phyloP scores from a whole-genome alignment of 2,888 invertebrate species.

The Lobophora halterata region DNA sequence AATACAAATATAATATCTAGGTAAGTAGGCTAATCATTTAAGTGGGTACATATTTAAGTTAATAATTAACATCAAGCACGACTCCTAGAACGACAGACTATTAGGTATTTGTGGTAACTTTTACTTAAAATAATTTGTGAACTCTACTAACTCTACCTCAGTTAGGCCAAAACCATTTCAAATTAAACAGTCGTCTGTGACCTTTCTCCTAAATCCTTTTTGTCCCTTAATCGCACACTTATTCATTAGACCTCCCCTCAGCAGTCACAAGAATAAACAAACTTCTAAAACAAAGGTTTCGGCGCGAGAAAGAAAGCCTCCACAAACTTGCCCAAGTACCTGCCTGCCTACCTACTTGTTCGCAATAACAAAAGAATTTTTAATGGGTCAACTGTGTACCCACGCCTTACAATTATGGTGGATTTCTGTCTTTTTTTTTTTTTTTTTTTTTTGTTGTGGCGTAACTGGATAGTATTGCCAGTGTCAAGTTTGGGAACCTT shows the following conservation, averaged over 20 bases:
- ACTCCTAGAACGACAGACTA: too few relatives aligned
- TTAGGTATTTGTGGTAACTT: too few relatives aligned
- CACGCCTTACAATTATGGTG: constrained; percentile 24
- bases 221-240: constrained; percentile 41
- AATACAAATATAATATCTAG: too few relatives aligned
- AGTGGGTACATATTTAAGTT: too few relatives aligned
- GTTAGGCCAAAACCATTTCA: constrained; percentile 19
- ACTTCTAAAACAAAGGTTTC: constrained; percentile 42
- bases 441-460: too few relatives aligned
- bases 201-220: constrained; percentile 41
- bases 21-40: too few relatives aligned
- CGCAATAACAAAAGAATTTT: constrained; percentile 31
- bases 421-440: constrained; percentile 16
- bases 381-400: constrained; percentile 33
- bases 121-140: constrained; percentile 13
- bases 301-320: constrained; percentile 36
- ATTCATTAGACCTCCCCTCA: constrained; percentile 41
- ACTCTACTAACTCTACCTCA: constrained; percentile 11
- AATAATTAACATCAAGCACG: too few relatives aligned
- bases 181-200: constrained; percentile 30
- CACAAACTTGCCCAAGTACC: constrained; percentile 28
- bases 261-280: constrained; percentile 42
- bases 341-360: constrained; percentile 24
- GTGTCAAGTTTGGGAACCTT: not conserved
- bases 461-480: too few relatives aligned